A percentile compares a stretch with the other conserved stretches of the same genome.
These are phyloP conservation scores for Thera obeliscata DNA, from an alignment of 2,888 invertebrate genomes.

Conservation along the genomic window DNA sequence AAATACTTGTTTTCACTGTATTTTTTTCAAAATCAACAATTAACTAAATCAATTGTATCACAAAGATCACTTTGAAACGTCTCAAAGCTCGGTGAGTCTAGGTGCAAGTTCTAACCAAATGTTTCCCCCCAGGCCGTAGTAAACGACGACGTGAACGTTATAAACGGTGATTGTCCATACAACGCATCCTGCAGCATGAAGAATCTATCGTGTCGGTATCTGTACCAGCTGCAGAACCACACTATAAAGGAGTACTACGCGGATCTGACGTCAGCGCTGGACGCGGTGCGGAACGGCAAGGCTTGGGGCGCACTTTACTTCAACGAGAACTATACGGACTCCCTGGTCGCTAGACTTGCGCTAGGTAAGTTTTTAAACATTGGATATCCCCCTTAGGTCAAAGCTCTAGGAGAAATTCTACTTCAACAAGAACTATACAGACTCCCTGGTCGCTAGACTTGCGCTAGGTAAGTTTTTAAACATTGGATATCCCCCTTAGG, in stretches of 20 bases:
- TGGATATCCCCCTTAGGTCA: too few species aligned
- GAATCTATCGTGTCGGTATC: slow-evolving; percentile 91
- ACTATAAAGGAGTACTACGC: slow-evolving; percentile 88
- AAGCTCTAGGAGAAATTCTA: too few species aligned
- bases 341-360: slow-evolving; percentile 91
- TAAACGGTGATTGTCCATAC: slow-evolving; percentile 80
- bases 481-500: too few species aligned
- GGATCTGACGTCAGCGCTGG: slow-evolving; percentile 86
- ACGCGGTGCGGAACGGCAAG: slow-evolving; percentile 89
- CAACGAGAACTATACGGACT: slow-evolving; percentile 95
- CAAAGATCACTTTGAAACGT: too few species aligned
- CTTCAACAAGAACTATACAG: too few species aligned
- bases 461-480: too few species aligned
- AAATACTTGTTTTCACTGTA: too few species aligned
- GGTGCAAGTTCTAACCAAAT: background rate
- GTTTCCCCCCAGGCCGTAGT: slow-evolving; percentile 69
- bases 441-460: too few species aligned
- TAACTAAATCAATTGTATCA: too few species aligned
- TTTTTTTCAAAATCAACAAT: too few species aligned
- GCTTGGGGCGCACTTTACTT: slow-evolving; percentile 96
- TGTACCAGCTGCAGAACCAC: slow-evolving; percentile 88
- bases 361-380: slow-evolving; percentile 54
- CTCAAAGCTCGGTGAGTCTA: too few species aligned
- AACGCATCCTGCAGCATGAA: slow-evolving; percentile 88
- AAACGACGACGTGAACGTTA: slow-evolving; percentile 73